phyloP scores from a whole-genome alignment of 1,140 invertebrate species.

The Drosophila sulfurigaster region DNA sequence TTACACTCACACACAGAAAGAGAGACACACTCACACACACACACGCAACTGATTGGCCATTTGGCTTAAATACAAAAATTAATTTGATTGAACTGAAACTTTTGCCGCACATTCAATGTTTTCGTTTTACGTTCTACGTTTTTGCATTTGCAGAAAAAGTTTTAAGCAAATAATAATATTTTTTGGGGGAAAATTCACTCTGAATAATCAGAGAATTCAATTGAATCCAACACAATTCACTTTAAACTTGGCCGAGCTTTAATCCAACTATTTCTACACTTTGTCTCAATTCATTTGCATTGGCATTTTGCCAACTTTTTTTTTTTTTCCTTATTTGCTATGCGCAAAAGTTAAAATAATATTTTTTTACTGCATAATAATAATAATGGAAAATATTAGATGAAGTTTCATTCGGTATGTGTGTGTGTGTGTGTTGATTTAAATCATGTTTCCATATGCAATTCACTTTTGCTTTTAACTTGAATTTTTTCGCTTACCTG shows the following conservation, averaged over 20 bases:
- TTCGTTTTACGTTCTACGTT: neutral
- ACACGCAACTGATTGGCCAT: constrained; percentile 38
- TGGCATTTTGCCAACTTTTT: neutral
- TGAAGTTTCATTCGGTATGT: no score
- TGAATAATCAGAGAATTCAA: constrained; percentile 22
- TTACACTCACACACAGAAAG: constrained; percentile 25
- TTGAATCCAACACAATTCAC: constrained; percentile 5
- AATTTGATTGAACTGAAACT: constrained; percentile 66
- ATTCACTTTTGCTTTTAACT: neutral
- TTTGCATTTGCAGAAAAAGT: constrained; percentile 9
- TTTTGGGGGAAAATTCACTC: neutral
- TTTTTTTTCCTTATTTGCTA: neutral
- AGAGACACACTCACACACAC: neutral
- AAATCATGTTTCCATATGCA: neutral
- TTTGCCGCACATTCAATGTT: constrained; percentile 15
- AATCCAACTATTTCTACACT: no score
- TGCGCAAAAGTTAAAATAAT: neutral
- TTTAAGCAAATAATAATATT: constrained; percentile 45
- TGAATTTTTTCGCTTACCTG: neutral
- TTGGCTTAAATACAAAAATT: constrained; percentile 68
- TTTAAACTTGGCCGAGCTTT: neutral
- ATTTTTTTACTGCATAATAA: neutral
- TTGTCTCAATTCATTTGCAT: neutral
- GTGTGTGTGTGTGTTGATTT: no score
- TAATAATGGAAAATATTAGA: no score